Evolutionary conservation across 2,113 vertebrate species (phyloP), one percentile per base, ranked within the genome.

Genomic region (Varanus salvator): DNA sequence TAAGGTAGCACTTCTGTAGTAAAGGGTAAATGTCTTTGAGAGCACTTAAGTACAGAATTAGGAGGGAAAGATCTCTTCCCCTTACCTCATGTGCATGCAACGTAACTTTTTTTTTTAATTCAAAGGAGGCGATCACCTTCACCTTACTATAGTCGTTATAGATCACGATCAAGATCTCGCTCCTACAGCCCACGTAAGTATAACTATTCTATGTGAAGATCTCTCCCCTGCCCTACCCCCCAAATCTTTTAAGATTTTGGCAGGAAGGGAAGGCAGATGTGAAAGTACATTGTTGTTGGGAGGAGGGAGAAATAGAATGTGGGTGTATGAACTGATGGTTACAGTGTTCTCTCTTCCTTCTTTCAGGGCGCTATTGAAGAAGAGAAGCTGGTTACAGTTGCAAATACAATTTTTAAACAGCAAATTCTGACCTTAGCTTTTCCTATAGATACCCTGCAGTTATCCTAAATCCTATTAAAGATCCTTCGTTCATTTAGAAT

Each of bases 171-270:
- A 66, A 96, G 98, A 95, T 99, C 98, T 89, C 98, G 98, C 93
- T 99, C 98, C 72, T 99, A 99, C 93, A 99, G 98, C 93, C 98
- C 98, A 96, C 97, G 98, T 99, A 96, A 95, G 98, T 98, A 92
- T 91, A 44, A 44, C 38, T 44, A 44, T 44, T 44, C 38, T 44
- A 44, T 44, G 38, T 44, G 38, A 44, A 44, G 38, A 44, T 44
- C 38, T 44, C 38, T 44, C 38, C 38, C 38, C 38, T 44, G 38
- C 38, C 38, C 38, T 44, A 44, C 38, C 38, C 38, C 38, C 38
- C 38, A 44, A 44, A 44, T 44, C 38, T 44, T 25, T 90, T 86
- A 50, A 81, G 19, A 34, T 12, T 64, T 9, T 84, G 34, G 23
- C 8, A 69, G 78, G 57, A n/a, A 72, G 90, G 57, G 34, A 90